Conservation (phyloP, 2,113 vertebrate genomes). For the Xiphophorus couchianus region DNA sequence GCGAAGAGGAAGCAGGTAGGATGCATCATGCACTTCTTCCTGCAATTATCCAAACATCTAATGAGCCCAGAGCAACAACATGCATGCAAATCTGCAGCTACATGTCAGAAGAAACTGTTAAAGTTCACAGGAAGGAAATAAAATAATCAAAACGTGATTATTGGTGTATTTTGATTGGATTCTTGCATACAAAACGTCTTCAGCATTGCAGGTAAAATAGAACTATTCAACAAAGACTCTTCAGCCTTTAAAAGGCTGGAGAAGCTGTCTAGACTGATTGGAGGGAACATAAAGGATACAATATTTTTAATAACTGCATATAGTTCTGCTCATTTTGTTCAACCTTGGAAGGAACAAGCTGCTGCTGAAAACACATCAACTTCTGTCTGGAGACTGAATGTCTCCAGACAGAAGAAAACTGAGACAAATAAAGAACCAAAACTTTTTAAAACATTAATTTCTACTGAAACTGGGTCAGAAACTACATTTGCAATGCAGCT, state of each 20-base stretch:
- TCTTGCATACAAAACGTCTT: neutral
- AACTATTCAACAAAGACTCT: neutral
- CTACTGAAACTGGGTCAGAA: neutral
- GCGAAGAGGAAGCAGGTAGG: neutral
- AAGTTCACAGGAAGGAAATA: neutral
- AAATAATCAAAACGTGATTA: neutral
- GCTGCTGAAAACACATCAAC: neutral
- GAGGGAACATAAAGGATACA: neutral
- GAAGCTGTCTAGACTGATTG: neutral
- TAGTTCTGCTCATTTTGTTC: neutral
- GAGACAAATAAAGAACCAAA: neutral
- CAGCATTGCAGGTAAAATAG: neutral
- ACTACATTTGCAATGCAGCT: neutral
- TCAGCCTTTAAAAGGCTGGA: neutral
- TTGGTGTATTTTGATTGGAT: neutral
- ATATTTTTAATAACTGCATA: neutral
- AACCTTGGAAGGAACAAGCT: neutral
- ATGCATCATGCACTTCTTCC: no score
- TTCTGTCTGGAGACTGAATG: neutral
- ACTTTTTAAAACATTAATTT: neutral
- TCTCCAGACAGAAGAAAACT: neutral
- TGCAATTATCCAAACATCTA: neutral
- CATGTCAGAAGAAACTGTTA: neutral
- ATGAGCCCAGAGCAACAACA: neutral
- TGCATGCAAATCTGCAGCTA: neutral